phyloP scores from a whole-genome alignment of 2,888 invertebrate genomes.

The Prosapia bicincta region DNA sequence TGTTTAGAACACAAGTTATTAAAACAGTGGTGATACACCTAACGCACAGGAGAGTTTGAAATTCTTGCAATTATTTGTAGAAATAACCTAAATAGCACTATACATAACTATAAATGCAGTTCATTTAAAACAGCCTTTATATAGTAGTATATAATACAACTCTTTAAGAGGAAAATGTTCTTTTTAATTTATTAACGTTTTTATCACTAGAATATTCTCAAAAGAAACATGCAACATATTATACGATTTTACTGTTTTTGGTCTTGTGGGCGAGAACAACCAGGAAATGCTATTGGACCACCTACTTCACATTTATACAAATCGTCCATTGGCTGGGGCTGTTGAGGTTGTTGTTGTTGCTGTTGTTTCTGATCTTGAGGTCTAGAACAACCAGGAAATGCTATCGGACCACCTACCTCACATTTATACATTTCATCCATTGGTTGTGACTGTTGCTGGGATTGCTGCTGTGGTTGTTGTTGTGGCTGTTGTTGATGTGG shows the following conservation, averaged over 20 bases:
- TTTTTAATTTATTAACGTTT: neutral
- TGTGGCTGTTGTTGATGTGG: slow-evolving; percentile 36
- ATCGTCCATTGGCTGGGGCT: neutral
- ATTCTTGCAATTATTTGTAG: no score
- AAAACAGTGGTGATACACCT: no score
- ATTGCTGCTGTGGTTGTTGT: slow-evolving; percentile 34
- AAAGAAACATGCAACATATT: neutral
- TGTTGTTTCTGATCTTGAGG: slow-evolving; percentile 4
- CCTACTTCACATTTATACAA: slow-evolving; percentile 33
- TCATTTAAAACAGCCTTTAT: neutral
- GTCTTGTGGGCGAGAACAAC: slow-evolving; percentile 15
- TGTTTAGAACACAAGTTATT: no score
- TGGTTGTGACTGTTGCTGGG: slow-evolving; percentile 3
- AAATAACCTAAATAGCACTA: no score
- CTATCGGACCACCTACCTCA: slow-evolving; percentile 39
- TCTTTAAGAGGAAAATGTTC: neutral
- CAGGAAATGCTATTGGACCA: slow-evolving; percentile 42
- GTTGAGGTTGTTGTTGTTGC: slow-evolving; percentile 17
- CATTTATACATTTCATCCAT: slow-evolving; percentile 17
- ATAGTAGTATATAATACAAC: neutral
- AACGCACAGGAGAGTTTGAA: no score
- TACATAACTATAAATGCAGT: neutral
- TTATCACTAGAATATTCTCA: neutral
- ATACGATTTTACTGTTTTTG: neutral
- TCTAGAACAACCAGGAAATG: slow-evolving; percentile 39